Evolutionary conservation across 2,797 vertebrate genomes (phyloP), one percentile per base, ranked within the genome.

Genomic region (Chiloscyllium punctatum): DNA sequence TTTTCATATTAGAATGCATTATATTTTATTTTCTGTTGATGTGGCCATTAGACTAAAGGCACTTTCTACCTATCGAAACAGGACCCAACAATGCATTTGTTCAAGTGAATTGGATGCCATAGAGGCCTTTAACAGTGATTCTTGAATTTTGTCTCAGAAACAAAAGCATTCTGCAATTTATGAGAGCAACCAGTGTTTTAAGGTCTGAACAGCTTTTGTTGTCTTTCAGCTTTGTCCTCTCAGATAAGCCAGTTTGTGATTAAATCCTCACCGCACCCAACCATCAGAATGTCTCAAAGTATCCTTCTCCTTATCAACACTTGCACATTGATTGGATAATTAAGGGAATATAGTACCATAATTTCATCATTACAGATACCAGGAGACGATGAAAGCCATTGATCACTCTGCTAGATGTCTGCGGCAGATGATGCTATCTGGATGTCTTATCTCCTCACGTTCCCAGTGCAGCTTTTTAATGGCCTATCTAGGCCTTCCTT

Each of bases 301-400:
- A 95, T 95, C 94, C 42, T 33, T 77, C 53, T 77, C 94, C 71
- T 95, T 95, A 95, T 95, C 94, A 95, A 95, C 94, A 95, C 94
- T 77, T 53, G 94, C 69, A 77, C 69, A 77, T 77, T 95, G 42
- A 95, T 72, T 74, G 94, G 94, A 95, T 77, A 95, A 95, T 95
- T 95, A 95, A 74, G 94, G 94, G 94, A 95, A 95, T 95, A 95
- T 95, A 77, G 94, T 53, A 95, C 94, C 71, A 95, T 95, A 95
- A 95, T 95, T 95, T 77, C 94, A 15, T 95, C 94, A 95, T 95
- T 95, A 95, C 48, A 77, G 94, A 95, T 95, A 77, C 71, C 69
- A 77, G 94, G 9, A 74, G 94, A 74, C 94, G 69, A 77, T 72
- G 72, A 74, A 72, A 95, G 71, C 51, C 94, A 95, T 95, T 72